phyloP scores from a whole-genome alignment of 1,140 invertebrate species.

The Drosophila nigromelanica region DNA sequence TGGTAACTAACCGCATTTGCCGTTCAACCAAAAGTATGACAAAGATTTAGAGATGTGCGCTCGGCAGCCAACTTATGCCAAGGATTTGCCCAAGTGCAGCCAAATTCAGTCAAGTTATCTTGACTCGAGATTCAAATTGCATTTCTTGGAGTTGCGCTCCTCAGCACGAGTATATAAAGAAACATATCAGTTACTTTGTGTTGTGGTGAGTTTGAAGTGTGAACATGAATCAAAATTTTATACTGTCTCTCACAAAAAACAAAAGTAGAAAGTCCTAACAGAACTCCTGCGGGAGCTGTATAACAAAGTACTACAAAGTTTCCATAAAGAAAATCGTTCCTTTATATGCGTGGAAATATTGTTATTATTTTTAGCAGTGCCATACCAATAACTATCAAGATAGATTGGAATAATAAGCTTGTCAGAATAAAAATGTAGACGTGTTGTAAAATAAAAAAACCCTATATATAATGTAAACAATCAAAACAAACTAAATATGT shows the following conservation, averaged over 20 bases:
- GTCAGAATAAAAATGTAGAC: too few species aligned
- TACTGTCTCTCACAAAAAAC: background rate
- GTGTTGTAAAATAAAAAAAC: too few species aligned
- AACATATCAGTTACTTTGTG: background rate
- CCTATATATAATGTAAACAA: too few species aligned
- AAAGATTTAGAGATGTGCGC: slow-evolving; percentile 26
- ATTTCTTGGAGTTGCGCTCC: background rate
- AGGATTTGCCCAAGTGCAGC: slow-evolving; percentile 1
- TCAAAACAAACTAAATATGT: too few species aligned
- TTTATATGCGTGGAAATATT: too few species aligned
- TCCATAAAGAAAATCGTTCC: too few species aligned
- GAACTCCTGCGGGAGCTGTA: too few species aligned
- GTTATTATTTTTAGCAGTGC: too few species aligned
- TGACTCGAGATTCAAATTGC: background rate
- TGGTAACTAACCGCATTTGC: background rate
- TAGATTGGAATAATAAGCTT: too few species aligned
- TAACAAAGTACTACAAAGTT: too few species aligned
- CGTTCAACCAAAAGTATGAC: background rate
- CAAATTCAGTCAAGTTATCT: slow-evolving; percentile 7
- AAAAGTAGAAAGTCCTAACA: background rate
- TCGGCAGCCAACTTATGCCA: slow-evolving; percentile 10
- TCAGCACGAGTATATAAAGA: background rate
- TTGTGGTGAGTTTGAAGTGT: background rate
- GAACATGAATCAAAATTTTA: background rate
- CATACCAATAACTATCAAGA: too few species aligned